Conservation (phyloP, 2,797 vertebrate species). For the Dicrostonyx torquatus region DNA sequence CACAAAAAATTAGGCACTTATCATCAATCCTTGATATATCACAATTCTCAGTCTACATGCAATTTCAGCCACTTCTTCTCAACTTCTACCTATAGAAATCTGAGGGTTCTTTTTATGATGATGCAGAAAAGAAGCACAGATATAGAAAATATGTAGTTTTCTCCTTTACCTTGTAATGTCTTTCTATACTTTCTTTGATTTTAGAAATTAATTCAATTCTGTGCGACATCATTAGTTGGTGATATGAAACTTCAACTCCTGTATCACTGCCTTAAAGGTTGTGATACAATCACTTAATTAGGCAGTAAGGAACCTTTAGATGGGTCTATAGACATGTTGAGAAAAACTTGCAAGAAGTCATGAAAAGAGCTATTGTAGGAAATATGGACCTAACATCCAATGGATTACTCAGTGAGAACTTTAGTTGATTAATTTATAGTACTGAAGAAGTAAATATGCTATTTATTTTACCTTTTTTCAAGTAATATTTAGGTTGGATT, state of each 20-base stretch:
- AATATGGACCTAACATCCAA: background rate
- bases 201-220: conserved; percentile 21
- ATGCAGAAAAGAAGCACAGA: background rate
- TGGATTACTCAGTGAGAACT: background rate
- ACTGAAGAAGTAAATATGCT: background rate
- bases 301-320: background rate
- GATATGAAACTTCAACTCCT: conserved; percentile 1
- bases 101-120: background rate
- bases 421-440: background rate
- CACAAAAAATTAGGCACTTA: background rate
- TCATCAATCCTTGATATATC: background rate
- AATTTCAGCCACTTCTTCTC: background rate
- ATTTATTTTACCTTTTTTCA: conserved; percentile 27
- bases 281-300: background rate
- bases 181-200: background rate
- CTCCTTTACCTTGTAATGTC: background rate
- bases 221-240: background rate
- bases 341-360: background rate
- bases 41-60: background rate
- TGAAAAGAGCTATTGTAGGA: background rate
- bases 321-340: background rate
- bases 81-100: background rate
- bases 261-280: conserved; percentile 16
- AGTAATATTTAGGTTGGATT: background rate
- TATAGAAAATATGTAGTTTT: background rate